A percentile compares a stretch with the other conserved stretches of the same genome.
These are phyloP conservation scores for Rutpela maculata DNA, from an alignment of 2,888 invertebrate genomes.

Conservation along the genomic window DNA sequence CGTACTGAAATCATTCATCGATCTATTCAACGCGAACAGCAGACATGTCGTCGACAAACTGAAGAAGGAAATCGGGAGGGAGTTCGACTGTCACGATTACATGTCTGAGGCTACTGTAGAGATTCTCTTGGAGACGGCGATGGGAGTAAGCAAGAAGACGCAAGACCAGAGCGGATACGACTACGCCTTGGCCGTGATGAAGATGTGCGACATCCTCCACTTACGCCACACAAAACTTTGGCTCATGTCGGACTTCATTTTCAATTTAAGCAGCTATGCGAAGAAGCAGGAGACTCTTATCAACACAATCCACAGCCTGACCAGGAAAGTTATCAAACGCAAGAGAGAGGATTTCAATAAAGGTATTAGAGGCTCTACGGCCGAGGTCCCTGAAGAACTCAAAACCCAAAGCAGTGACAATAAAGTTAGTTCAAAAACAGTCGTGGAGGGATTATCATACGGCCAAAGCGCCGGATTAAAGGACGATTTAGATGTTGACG, in stretches of 20 bases:
- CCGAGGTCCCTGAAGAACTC: slow-evolving; percentile 68
- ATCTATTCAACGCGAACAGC: slow-evolving; percentile 89
- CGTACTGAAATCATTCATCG: slow-evolving; percentile 90
- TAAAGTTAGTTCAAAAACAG: slow-evolving; percentile 70
- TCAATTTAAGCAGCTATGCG: slow-evolving; percentile 85
- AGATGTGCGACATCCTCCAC: slow-evolving; percentile 91
- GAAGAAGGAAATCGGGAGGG: slow-evolving; percentile 81
- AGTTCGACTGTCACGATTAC: slow-evolving; percentile 88
- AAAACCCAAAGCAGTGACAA: slow-evolving; percentile 71
- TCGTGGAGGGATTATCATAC: slow-evolving; percentile 80
- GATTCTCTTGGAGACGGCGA: slow-evolving; percentile 88
- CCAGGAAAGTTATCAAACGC: slow-evolving; percentile 82
- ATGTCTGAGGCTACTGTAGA: slow-evolving; percentile 91
- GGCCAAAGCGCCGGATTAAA: slow-evolving; percentile 77
- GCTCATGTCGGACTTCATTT: slow-evolving; percentile 86
- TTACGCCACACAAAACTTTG: slow-evolving; percentile 88
- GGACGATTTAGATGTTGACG: slow-evolving; percentile 89
- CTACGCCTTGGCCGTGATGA: slow-evolving; percentile 92
- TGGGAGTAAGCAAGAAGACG: slow-evolving; percentile 90
- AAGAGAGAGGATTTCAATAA: slow-evolving; percentile 79
- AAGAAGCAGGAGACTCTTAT: slow-evolving; percentile 85
- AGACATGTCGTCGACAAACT: slow-evolving; percentile 84
- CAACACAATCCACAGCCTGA: slow-evolving; percentile 86
- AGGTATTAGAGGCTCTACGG: slow-evolving; percentile 73
- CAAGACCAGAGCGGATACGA: slow-evolving; percentile 89